Percentiles rank a stretch among this genome's conserved stretches.
phyloP scores from a whole-genome alignment of 2,888 invertebrate species.

The Caenorhabditis parvicauda region DNA sequence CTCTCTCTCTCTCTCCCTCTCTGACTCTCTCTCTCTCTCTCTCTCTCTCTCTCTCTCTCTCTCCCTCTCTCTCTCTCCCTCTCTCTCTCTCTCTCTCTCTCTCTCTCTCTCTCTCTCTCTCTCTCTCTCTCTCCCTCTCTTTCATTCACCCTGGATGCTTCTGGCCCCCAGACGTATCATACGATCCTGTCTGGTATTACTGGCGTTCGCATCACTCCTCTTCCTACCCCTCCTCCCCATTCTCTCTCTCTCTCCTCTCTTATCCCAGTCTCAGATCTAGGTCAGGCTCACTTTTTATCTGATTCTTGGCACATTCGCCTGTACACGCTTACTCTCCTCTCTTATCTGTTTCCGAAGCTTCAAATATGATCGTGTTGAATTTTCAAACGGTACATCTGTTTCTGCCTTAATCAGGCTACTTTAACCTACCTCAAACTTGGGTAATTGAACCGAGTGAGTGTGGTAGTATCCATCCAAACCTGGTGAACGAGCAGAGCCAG shows the following conservation, averaged over 20 bases:
- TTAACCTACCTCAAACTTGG: too few species aligned
- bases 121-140: conserved; percentile 5
- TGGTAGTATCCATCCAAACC: too few species aligned
- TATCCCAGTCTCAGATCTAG: background rate
- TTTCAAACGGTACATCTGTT: too few species aligned
- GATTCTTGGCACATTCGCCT: too few species aligned
- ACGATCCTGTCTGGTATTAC: background rate
- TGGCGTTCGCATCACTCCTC: background rate
- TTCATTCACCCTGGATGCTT: conserved; percentile 8
- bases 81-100: conserved; percentile 4
- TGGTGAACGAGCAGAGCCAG: too few species aligned
- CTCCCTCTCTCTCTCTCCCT: conserved; percentile 17
- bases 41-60: conserved; percentile 4
- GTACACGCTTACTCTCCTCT: too few species aligned
- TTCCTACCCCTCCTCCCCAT: background rate
- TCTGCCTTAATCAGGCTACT: too few species aligned
- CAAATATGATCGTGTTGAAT: too few species aligned
- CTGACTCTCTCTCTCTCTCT: conserved; percentile 42
- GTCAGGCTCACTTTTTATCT: too few species aligned
- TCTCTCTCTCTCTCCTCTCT: background rate
- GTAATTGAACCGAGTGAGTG: too few species aligned
- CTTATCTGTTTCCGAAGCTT: too few species aligned
- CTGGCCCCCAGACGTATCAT: background rate
- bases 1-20: conserved; percentile 32
- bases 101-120: conserved; percentile 22